Base-by-base conservation (phyloP, 2,113 vertebrate species). In the Lasiurus borealis region DNA sequence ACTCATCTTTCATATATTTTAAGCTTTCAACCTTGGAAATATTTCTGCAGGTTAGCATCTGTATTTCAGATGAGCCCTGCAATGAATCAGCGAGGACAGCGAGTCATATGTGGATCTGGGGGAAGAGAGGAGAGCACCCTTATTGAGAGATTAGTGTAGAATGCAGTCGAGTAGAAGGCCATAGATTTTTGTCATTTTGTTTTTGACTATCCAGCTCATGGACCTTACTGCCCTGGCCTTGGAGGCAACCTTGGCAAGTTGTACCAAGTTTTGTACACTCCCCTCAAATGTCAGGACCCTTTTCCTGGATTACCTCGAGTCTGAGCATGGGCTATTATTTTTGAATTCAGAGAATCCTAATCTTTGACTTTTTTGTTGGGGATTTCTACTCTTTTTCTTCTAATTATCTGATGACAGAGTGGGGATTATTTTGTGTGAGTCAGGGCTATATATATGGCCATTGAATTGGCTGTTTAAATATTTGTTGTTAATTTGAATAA, bases 1-100 rank as follows among this genome's bases (percentile, higher is more conserved):
- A 92, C 50, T 92, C 69, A 64, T 93, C 85, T 83, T 90, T 93
- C 27, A 29, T 85, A 27, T 91, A 96, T 84, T 96, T 96, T 92
- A 88, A 93, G 85, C 71, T 94, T 80, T 48, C 85, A 90, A 85
- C 88, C 88, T 95, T 93, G 95, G 85, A 85, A 44, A 57, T 95
- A 68, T 92, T 86, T 95, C 34, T 69, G 81, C 68, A 92, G 91
- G 88, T 95, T 92, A 87, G 93, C 57, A 36, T 92, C 66, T 92
- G 78, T 90, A 69, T 92, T 93, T 95, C 90, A 85, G 88, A 95
- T 34, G 46, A 94, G 23, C 27, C 66, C 46, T 18, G 14, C 50
- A 68, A 59, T 95, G 85, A 96, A 88, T 97, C 94, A 92, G 88
- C 8, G 34, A 81, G 36, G 31, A 88, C 31, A 84, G 19, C 0